phyloP scores from a whole-genome alignment of 1,140 invertebrate genomes.

The Mizuhopecten yessoensis region DNA sequence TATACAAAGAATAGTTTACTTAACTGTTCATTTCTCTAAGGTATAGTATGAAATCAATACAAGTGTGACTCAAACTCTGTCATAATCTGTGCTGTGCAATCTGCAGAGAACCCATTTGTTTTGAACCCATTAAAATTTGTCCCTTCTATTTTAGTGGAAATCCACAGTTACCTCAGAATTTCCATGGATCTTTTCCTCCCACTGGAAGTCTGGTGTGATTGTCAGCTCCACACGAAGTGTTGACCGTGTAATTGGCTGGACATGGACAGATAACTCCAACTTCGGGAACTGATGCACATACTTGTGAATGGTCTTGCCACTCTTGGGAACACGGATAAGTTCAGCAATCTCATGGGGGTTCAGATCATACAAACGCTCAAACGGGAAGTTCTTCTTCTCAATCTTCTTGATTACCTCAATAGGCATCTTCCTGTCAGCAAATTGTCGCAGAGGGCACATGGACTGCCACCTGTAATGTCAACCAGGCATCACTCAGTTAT shows the following conservation, averaged over 20 bases:
- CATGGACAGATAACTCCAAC: conserved; percentile 96
- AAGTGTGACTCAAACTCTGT: no score
- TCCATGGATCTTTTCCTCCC: conserved; percentile 98
- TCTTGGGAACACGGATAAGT: conserved; percentile 94
- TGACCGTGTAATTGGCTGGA: conserved; percentile 98
- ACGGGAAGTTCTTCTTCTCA: conserved; percentile 93
- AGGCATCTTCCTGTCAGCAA: conserved; percentile 92
- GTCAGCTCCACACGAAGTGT: conserved; percentile 97
- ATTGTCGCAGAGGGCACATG: conserved; percentile 99
- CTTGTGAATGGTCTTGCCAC: conserved; percentile 98
- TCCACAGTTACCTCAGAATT: conserved; percentile 88
- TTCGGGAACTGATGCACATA: conserved; percentile 99
- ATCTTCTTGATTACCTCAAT: conserved; percentile 99
- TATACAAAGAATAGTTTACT: no score
- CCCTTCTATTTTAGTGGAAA: no score
- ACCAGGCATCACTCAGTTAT: not conserved
- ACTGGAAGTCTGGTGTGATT: conserved; percentile 99
- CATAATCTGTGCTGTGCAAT: no score
- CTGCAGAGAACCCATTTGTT: no score
- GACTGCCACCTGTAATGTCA: conserved; percentile 92
- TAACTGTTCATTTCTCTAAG: no score
- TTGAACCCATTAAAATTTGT: no score
- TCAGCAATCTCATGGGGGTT: conserved; percentile 99
- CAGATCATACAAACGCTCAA: conserved; percentile 94
- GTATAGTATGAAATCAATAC: no score